Evolutionary conservation across 2,113 vertebrate species (phyloP).

Genomic region (Nipponia nippon): DNA sequence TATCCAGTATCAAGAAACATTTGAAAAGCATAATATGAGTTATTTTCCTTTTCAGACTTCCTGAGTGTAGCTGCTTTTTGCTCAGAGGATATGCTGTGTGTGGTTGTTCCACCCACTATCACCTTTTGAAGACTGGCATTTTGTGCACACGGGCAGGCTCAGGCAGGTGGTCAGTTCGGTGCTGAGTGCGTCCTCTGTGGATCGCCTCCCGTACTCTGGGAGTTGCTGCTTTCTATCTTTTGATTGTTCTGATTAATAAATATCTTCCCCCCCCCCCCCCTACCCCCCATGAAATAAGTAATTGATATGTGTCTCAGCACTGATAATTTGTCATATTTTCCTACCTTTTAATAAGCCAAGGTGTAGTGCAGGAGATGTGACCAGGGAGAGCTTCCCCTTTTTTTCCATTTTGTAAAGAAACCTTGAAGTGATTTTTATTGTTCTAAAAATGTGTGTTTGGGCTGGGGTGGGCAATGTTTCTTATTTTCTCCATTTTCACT

Average conservation of each 20-base stretch:
- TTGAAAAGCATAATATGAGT: not conserved
- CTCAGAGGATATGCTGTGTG: not conserved
- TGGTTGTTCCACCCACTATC: not conserved
- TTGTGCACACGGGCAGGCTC: fast-evolving
- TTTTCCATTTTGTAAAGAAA: not conserved
- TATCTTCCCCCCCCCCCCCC: not conserved
- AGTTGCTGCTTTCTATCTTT: not conserved
- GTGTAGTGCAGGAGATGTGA: not conserved
- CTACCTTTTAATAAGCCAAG: not conserved
- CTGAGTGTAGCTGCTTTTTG: not conserved
- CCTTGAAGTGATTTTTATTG: not conserved
- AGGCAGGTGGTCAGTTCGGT: not conserved
- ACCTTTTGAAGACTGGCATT: not conserved
- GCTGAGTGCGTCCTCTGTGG: not conserved
- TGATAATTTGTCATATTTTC: not conserved
- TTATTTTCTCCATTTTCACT: not conserved
- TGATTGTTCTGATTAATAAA: not conserved
- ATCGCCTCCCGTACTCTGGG: not conserved
- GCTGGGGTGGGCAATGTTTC: not conserved
- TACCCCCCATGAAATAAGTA: not conserved
- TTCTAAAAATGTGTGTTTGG: not conserved
- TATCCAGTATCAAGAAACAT: not conserved
- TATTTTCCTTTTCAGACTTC: slow-evolving; percentile 1
- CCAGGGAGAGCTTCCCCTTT: not conserved
- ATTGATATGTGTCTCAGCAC: not conserved